Percentiles rank a stretch among this genome's conserved stretches.
phyloP scores from a whole-genome alignment of 2,113 vertebrate species.

The Antechinus flavipes region DNA sequence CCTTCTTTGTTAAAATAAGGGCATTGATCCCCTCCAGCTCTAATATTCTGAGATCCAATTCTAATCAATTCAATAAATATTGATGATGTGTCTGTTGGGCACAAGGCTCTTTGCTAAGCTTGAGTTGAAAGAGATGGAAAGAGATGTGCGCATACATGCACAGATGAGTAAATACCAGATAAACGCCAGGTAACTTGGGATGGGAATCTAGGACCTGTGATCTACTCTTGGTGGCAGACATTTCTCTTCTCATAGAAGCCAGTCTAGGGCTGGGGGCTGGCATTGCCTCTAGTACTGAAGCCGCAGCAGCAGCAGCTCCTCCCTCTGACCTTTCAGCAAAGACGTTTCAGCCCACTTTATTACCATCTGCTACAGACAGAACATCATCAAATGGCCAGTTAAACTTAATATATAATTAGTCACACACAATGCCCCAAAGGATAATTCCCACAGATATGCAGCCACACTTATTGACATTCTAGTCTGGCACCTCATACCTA shows the following conservation, averaged over 20 bases:
- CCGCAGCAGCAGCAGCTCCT: too few relatives aligned
- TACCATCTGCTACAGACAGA: rapidly evolving
- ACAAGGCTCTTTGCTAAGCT: background rate
- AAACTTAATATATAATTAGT: conserved; percentile 19
- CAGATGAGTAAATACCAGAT: background rate
- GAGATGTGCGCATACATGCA: background rate
- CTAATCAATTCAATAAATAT: background rate
- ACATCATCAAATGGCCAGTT: background rate
- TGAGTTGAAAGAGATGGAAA: background rate
- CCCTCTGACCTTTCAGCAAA: background rate
- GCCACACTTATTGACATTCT: rapidly evolving
- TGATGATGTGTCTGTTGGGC: background rate
- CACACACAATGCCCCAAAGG: background rate
- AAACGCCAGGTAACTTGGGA: background rate
- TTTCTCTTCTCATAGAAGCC: background rate
- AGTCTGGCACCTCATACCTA: background rate
- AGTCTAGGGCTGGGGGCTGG: background rate
- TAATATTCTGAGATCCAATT: background rate
- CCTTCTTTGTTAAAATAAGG: background rate
- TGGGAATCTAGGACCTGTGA: background rate
- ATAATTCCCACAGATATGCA: rapidly evolving
- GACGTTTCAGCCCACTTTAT: background rate
- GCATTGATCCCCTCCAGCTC: background rate
- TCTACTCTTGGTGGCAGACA: background rate
- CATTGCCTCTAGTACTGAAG: background rate